A percentile compares a stretch with the other conserved stretches of the same genome.
Evolutionary conservation across 2,888 invertebrate genomes (phyloP).

Genomic region (Spodoptera exigua): DNA sequence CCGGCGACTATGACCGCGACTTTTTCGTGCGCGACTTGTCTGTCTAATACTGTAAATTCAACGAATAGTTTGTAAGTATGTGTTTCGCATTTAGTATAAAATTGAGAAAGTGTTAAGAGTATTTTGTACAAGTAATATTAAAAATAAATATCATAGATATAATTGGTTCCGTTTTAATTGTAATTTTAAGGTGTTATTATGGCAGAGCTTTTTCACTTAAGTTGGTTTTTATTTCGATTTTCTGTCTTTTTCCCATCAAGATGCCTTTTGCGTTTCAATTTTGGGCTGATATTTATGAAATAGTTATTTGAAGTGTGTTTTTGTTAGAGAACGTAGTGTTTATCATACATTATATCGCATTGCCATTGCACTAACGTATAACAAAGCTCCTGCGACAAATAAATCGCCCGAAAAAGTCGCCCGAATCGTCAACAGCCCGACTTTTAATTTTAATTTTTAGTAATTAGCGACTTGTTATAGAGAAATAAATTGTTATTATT

Average conservation of each 20-base stretch:
- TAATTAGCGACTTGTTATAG: conserved; percentile 55
- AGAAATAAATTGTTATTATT: conserved; percentile 51
- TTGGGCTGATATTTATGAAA: too few relatives aligned
- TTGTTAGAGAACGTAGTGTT: too few relatives aligned
- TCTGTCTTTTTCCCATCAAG: too few relatives aligned
- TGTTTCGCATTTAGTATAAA: conserved; percentile 52
- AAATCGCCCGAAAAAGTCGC: conserved; percentile 48
- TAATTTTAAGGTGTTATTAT: conserved; percentile 9
- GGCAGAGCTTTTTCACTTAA: conserved; percentile 13
- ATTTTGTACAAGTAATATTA: conserved; percentile 51
- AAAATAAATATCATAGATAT: conserved; percentile 35
- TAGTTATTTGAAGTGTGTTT: too few relatives aligned
- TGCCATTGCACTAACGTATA: background rate
- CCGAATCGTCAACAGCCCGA: conserved; percentile 37
- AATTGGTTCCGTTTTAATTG: conserved; percentile 10
- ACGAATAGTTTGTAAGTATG: conserved; percentile 56
- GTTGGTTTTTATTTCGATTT: too few relatives aligned
- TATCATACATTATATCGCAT: conserved; percentile 3
- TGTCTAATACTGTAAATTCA: conserved; percentile 45
- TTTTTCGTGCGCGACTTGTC: conserved; percentile 49
- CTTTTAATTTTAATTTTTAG: conserved; percentile 45
- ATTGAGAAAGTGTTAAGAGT: conserved; percentile 38
- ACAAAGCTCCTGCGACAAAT: conserved; percentile 1
- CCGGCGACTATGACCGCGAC: conserved; percentile 41
- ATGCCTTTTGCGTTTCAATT: too few relatives aligned